Percentiles rank a stretch among this genome's conserved stretches.
These are phyloP conservation scores for Ascaphus truei DNA, from an alignment of 2,113 vertebrate genomes.

Conservation along the genomic window DNA sequence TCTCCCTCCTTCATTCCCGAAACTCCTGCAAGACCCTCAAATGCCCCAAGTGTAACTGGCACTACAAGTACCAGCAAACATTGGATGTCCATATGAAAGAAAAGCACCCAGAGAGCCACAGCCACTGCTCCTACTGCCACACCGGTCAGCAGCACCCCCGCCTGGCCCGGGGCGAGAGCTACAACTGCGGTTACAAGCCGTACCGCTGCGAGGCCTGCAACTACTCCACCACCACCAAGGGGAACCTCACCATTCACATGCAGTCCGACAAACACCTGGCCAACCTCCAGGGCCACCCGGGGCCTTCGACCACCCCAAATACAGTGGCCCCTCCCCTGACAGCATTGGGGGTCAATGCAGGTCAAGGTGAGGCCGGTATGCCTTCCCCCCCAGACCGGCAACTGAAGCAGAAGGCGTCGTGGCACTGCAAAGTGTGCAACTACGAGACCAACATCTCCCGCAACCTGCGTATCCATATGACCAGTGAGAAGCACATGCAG, in stretches of 20 bases:
- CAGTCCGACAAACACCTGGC: conserved; percentile 63
- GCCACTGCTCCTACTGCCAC: conserved; percentile 58
- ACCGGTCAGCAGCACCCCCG: conserved; percentile 53
- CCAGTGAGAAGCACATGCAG: conserved; percentile 64
- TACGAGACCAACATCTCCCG: conserved; percentile 63
- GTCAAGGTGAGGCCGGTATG: not conserved
- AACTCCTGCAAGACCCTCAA: conserved; percentile 66
- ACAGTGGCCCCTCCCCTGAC: conserved; percentile 33
- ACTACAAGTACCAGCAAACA: conserved; percentile 66
- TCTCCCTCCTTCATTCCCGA: conserved; percentile 58
- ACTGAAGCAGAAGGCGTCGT: conserved; percentile 55
- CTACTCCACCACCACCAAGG: conserved; percentile 66
- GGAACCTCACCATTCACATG: conserved; percentile 67
- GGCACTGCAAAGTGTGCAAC: conserved; percentile 64
- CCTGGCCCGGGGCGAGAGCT: conserved; percentile 57
- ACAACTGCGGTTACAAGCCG: conserved; percentile 64
- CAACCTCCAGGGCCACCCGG: conserved; percentile 59
- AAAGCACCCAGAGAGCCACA: conserved; percentile 55
- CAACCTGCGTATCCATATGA: conserved; percentile 65
- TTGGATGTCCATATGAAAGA: conserved; percentile 63
- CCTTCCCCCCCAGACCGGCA: conserved; percentile 47
- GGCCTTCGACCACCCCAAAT: conserved; percentile 36
- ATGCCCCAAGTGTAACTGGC: conserved; percentile 68
- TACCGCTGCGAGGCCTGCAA: conserved; percentile 63
- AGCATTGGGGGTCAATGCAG: not conserved